Evolutionary conservation across 2,797 vertebrate species (phyloP).

Genomic region (Sebastolobus altivelis): DNA sequence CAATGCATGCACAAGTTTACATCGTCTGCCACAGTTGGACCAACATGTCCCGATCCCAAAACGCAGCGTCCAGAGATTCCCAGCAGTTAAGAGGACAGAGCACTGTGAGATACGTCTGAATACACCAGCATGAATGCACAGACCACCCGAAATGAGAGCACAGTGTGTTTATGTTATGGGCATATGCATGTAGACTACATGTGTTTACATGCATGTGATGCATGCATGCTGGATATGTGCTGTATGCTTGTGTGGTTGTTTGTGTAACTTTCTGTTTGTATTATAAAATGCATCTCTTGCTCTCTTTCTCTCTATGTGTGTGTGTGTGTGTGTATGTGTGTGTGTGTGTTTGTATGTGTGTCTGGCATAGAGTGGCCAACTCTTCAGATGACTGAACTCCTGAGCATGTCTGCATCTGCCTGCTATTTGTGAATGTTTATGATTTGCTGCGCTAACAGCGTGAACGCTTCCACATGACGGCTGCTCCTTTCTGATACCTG

Average conservation of each 20-base stretch:
- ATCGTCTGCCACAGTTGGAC: conserved; percentile 21
- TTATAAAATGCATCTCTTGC: conserved; percentile 60
- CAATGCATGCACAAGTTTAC: conserved; percentile 62
- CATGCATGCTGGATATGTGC: conserved; percentile 66
- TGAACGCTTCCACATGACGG: conserved; percentile 83
- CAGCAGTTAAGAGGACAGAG: conserved; percentile 40
- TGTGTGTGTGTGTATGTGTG: conserved; percentile 26
- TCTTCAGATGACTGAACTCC: conserved; percentile 79
- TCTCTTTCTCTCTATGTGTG: conserved; percentile 13
- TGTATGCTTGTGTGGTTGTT: conserved; percentile 70
- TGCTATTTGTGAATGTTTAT: conserved; percentile 85
- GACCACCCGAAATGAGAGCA: conserved; percentile 75
- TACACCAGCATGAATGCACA: conserved; percentile 46
- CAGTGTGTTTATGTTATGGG: conserved; percentile 72
- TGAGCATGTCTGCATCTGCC: conserved; percentile 83
- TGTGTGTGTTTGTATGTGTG: conserved; percentile 40
- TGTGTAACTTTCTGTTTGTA: conserved; percentile 66
- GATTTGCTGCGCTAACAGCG: conserved; percentile 80
- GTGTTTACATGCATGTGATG: conserved; percentile 74
- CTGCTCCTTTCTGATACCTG: conserved; percentile 67
- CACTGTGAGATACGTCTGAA: conserved; percentile 41
- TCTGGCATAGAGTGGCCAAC: conserved; percentile 55
- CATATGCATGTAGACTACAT: conserved; percentile 62
- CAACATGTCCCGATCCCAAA: conserved; percentile 47
- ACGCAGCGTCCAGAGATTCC: conserved; percentile 57